phyloP scores from a whole-genome alignment of 2,888 invertebrate genomes.

The Boloria selene region DNA sequence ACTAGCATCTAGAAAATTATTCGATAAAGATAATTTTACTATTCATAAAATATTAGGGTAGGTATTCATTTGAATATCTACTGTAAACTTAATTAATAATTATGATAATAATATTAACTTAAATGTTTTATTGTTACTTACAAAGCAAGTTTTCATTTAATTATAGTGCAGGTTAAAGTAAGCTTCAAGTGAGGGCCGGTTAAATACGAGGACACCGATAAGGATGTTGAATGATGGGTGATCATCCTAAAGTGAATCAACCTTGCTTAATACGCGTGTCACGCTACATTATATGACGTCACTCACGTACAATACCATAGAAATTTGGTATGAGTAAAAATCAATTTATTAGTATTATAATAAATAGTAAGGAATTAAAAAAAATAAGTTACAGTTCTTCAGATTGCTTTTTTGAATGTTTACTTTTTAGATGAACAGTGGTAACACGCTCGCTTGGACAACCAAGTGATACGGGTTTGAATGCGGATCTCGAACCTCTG shows the following conservation, averaged over 20 bases:
- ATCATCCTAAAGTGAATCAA: slow-evolving; percentile 41
- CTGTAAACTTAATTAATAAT: background rate
- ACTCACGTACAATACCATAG: slow-evolving; percentile 46
- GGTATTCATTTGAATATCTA: no score
- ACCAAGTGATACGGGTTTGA: no score
- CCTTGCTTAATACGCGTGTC: slow-evolving; percentile 51
- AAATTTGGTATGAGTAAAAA: slow-evolving; percentile 9
- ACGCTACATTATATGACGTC: slow-evolving; percentile 45
- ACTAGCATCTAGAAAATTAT: no score
- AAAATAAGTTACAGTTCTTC: background rate
- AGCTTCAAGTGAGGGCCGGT: slow-evolving; percentile 27
- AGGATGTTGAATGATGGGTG: slow-evolving; percentile 33
- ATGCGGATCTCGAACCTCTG: no score
- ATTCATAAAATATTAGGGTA: no score
- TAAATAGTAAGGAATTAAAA: background rate
- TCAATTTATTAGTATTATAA: background rate
- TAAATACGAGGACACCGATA: slow-evolving; percentile 35
- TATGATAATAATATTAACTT: no score
- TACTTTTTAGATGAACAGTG: no score
- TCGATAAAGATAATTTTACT: no score
- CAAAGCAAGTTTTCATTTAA: background rate
- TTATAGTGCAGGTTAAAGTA: background rate
- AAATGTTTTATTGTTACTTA: background rate
- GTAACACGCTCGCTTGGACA: no score
- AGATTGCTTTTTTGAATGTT: no score